Percentiles rank a stretch among this genome's conserved stretches.
phyloP scores from a whole-genome alignment of 2,113 vertebrate genomes.

The Anarhynchus alexandrinus region DNA sequence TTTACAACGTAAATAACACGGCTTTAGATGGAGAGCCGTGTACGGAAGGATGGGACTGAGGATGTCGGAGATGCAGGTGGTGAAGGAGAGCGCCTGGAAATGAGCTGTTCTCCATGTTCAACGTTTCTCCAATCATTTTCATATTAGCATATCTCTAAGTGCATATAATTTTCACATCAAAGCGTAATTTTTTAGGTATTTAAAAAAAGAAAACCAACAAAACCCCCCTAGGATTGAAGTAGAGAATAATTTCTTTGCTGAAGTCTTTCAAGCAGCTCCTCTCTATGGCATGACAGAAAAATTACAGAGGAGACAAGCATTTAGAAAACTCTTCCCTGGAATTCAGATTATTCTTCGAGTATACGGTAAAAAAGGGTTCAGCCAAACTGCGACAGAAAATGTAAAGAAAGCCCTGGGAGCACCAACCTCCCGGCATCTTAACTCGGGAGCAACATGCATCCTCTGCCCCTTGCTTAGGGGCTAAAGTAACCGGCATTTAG shows the following conservation, averaged over 20 bases:
- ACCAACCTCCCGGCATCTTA: neutral
- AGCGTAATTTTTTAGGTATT: constrained; percentile 61
- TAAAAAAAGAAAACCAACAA: neutral
- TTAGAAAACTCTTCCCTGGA: constrained; percentile 53
- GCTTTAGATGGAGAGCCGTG: neutral
- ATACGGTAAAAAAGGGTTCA: neutral
- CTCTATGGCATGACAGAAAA: constrained; percentile 71
- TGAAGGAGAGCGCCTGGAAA: neutral
- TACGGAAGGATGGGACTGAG: neutral
- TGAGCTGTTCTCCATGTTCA: constrained; percentile 43
- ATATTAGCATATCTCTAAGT: constrained; percentile 75
- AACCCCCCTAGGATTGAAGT: constrained; percentile 28
- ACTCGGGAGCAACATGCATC: neutral
- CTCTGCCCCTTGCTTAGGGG: neutral
- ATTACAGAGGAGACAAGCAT: constrained; percentile 70
- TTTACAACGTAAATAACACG: neutral
- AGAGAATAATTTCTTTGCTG: constrained; percentile 68
- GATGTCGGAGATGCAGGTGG: constrained; percentile 17
- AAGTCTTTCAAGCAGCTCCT: constrained; percentile 70
- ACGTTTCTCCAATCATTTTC: constrained; percentile 59
- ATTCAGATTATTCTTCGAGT: constrained; percentile 61
- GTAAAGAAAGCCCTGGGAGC: neutral
- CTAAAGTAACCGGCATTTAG: neutral
- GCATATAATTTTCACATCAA: constrained; percentile 80
- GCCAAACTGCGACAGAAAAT: neutral